Evolutionary conservation across 2,797 vertebrate genomes (phyloP).

Genomic region (Enteromius radiatus): DNA sequence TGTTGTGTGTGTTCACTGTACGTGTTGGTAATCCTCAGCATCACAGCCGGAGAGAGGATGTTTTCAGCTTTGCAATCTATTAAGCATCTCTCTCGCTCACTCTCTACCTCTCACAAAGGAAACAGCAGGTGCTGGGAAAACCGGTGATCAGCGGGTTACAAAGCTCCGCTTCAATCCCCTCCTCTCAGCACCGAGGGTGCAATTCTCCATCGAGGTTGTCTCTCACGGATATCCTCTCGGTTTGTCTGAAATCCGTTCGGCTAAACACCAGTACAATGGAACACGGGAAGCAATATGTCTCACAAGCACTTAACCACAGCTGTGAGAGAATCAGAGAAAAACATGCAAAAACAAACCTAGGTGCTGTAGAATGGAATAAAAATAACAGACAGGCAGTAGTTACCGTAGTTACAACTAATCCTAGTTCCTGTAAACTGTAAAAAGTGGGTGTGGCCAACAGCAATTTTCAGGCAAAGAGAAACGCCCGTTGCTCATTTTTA

Average conservation of each 20-base stretch:
- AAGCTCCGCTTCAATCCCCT: conserved; percentile 25
- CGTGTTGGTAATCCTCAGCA: conserved; percentile 70
- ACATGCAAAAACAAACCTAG: not conserved
- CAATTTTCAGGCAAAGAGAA: not conserved
- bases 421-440: not conserved
- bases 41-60: conserved; percentile 8
- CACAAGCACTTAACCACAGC: conserved; percentile 16
- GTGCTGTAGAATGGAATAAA: not conserved
- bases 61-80: conserved; percentile 46
- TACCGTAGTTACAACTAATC: no score
- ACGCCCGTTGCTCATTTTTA: not conserved
- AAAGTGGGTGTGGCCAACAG: not conserved
- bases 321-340: conserved; percentile 27
- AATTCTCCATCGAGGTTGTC: conserved; percentile 29
- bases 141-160: conserved; percentile 20
- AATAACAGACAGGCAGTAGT: not conserved
- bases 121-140: conserved; percentile 43
- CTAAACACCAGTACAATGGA: conserved; percentile 39
- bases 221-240: conserved; percentile 38
- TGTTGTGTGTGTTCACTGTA: conserved; percentile 32
- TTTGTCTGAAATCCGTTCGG: conserved; percentile 50
- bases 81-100: conserved; percentile 23
- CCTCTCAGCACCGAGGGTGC: conserved; percentile 22
- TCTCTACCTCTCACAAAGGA: conserved; percentile 12
- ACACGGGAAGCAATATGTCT: conserved; percentile 30